Conservation (phyloP, 53 echinoderm and acorn worm species). For the Astropecten irregularis region DNA sequence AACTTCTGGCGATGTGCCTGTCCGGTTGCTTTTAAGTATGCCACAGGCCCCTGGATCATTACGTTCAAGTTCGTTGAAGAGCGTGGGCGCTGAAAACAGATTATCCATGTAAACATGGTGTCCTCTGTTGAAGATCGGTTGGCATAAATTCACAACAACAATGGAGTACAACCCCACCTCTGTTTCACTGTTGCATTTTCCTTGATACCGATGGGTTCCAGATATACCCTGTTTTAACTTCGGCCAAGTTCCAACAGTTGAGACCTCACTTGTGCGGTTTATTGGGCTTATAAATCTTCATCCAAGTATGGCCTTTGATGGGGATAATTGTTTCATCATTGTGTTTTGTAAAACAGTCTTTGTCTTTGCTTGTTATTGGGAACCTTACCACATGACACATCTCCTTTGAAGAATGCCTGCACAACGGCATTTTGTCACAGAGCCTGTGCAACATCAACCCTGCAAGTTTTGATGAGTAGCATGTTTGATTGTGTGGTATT, state of each 20-base stretch:
- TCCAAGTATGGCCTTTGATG: not conserved
- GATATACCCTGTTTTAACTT: not conserved
- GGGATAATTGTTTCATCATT: not conserved
- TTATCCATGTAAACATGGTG: constrained; percentile 4
- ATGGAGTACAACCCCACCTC: not conserved
- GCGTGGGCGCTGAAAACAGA: not conserved
- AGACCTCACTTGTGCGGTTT: not conserved
- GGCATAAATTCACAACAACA: not conserved
- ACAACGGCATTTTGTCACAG: no score
- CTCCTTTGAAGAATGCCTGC: no score
- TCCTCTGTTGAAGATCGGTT: constrained; percentile 1
- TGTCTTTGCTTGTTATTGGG: no score
- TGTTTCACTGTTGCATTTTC: constrained; percentile 1
- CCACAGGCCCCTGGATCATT: constrained; percentile 1
- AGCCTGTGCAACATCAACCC: no score
- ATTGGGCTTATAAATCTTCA: not conserved
- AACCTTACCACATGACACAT: no score
- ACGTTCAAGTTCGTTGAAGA: not conserved
- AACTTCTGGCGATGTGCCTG: not conserved
- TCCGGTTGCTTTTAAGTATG: not conserved
- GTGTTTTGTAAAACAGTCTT: no score
- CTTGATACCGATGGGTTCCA: not conserved
- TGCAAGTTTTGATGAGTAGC: no score
- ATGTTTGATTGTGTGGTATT: no score
- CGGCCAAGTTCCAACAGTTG: not conserved